These are phyloP conservation scores for Pherbina coryleti DNA, from an alignment of 2,888 invertebrate species.

Conservation along the genomic window DNA sequence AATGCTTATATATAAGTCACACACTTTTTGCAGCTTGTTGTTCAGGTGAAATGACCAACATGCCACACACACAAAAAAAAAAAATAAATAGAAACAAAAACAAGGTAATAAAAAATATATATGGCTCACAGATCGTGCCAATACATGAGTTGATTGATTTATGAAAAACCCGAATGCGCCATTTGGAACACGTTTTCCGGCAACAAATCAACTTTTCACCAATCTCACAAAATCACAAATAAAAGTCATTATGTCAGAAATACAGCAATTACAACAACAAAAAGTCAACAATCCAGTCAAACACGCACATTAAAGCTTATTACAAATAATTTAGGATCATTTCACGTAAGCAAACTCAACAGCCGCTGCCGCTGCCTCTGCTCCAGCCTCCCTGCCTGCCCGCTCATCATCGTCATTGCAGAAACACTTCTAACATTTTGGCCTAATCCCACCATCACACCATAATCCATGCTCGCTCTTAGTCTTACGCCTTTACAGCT, in stretches of 20 bases:
- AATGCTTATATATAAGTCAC: too few relatives aligned
- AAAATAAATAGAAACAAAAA: constrained; percentile 46
- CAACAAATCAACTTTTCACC: constrained; percentile 22
- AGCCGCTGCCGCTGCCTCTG: too few relatives aligned
- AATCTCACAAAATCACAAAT: background rate
- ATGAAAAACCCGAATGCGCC: constrained; percentile 42
- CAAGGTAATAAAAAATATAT: constrained; percentile 2
- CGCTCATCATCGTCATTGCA: background rate
- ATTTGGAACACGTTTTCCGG: constrained; percentile 24
- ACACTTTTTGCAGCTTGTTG: too few relatives aligned
- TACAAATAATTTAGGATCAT: constrained; percentile 31
- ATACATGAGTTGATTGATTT: constrained; percentile 48
- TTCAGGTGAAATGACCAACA: background rate
- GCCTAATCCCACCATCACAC: constrained; percentile 9
- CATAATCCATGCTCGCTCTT: constrained; percentile 1
- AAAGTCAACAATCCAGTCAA: constrained; percentile 63
- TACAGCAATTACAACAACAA: constrained; percentile 21
- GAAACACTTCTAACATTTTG: background rate
- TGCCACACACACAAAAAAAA: constrained; percentile 14
- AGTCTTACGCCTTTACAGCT: background rate
- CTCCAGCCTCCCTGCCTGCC: background rate
- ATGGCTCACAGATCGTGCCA: background rate
- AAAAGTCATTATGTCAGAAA: constrained; percentile 3
- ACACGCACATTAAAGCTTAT: constrained; percentile 48
- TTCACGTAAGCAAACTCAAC: constrained; percentile 15